These are phyloP conservation scores for Propithecus perrieri DNA, from an alignment of 2,797 vertebrate genomes.

Conservation along the genomic window DNA sequence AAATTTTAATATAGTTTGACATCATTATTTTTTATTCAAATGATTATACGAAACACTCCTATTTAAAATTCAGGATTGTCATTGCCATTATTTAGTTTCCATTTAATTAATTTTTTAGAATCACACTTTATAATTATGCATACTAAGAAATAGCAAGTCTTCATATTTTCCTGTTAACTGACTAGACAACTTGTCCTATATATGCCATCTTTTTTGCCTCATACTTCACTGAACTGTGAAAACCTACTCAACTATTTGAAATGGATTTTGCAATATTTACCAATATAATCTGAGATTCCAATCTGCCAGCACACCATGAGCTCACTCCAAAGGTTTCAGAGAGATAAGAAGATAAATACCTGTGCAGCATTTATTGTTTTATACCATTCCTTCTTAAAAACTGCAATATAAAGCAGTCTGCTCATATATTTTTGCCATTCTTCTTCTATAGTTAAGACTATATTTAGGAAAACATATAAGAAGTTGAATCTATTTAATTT, in stretches of 20 bases:
- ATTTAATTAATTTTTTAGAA: conserved; percentile 65
- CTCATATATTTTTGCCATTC: not conserved
- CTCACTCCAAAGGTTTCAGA: not conserved
- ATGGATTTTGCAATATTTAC: not conserved
- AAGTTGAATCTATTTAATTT: not conserved
- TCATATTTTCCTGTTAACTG: not conserved
- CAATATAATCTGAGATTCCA: conserved; percentile 23
- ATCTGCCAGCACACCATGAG: not conserved
- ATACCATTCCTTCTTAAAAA: not conserved
- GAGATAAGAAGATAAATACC: not conserved
- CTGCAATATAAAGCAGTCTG: not conserved
- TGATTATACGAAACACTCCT: not conserved
- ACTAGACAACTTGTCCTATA: not conserved
- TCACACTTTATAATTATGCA: conserved; percentile 51
- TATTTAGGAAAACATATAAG: not conserved
- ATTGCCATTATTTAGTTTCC: conserved; percentile 53
- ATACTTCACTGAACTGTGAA: not conserved
- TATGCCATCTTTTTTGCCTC: not conserved
- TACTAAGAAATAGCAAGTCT: conserved; percentile 61
- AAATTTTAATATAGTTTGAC: conserved; percentile 4
- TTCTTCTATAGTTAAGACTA: not conserved
- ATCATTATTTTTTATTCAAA: conserved; percentile 22
- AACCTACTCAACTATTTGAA: conserved; percentile 19
- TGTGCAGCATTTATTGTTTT: not conserved
- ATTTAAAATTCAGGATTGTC: conserved; percentile 54